Evolutionary conservation across 2,113 vertebrate genomes (phyloP), one percentile per base, ranked within the genome.

Genomic region (Morone saxatilis): DNA sequence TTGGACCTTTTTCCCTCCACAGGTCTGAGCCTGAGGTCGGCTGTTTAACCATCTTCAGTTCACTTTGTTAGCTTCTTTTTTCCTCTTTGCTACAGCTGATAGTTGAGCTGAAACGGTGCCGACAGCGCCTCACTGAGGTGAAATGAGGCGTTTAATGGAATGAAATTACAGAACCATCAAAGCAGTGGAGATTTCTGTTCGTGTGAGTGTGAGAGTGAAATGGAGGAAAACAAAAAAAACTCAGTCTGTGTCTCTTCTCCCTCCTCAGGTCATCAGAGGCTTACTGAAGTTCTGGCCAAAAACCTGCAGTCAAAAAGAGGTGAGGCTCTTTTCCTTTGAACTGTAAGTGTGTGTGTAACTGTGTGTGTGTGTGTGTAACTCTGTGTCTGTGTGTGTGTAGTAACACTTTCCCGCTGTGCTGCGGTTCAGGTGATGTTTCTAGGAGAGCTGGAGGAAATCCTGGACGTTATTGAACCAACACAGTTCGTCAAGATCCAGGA

Each of bases 291-390:
- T 98, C 95, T 99, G 98, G 98, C 98, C 98, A 75, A 99, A 99
- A 97, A 99, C 98, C 9, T 99, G 98, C 97, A 99, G 98, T 98
- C 98, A 99, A 94, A 99, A 99, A 94, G 98, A 99, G 96, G 98
- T 99, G 76, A 84, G 76, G 6, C 14, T 5, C 0, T 11, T 31
- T 7, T 0, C 9, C 1, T 0, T 0, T 9, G 0, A 14, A 5
- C 14, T 38, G 25, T 45, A 17, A 4, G 38, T 70, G 10, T 56
- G 40, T 41, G 36, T 62, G 1, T n/a, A 19, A 60, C 13, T 14
- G 31, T 16, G n/a, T 19, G 43, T 48, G 7, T 20, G 25, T 40
- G 25, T 38, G 60, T 40, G 31, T 60, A n/a, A n/a, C 11, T 59
- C 10, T 81, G 40, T 53, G 70, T 74, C 22, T 48, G 0, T 38